Percentiles rank a stretch among this genome's conserved stretches.
phyloP scores from a whole-genome alignment of 2,797 vertebrate species.

The Amblyopsis hoosieri region DNA sequence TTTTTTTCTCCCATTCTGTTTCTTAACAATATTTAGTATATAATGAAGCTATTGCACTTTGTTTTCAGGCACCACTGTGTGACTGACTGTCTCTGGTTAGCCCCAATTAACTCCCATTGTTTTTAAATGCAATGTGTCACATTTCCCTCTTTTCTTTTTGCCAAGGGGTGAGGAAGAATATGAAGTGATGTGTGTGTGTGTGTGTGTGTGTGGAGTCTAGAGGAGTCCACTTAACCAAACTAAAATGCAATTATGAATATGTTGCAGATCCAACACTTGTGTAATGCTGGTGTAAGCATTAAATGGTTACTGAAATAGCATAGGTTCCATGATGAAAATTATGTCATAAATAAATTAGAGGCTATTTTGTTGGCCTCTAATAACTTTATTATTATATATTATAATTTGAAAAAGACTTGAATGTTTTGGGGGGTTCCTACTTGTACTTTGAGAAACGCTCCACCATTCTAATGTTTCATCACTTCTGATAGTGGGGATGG shows the following conservation, averaged over 20 bases:
- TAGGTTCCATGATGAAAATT: background rate
- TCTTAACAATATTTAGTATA: conserved; percentile 20
- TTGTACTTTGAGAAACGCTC: too few relatives aligned
- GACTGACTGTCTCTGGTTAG: conserved; percentile 26
- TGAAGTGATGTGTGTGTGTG: conserved; percentile 8
- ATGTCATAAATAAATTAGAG: conserved; percentile 9
- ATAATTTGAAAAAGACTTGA: too few relatives aligned
- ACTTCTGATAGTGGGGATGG: too few relatives aligned
- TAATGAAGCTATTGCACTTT: conserved; percentile 63
- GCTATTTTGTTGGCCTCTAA: too few relatives aligned
- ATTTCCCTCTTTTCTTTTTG: background rate
- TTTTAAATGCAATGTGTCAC: background rate
- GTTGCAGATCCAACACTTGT: background rate
- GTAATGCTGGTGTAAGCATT: background rate
- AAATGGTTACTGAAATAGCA: conserved; percentile 38
- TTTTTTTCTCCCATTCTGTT: conserved; percentile 10
- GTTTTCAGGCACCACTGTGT: conserved; percentile 25
- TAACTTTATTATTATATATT: background rate
- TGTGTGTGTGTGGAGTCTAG: conserved; percentile 14
- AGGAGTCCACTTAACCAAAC: conserved; percentile 10
- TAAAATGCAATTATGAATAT: background rate
- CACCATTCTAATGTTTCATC: too few relatives aligned
- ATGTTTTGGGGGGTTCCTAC: too few relatives aligned
- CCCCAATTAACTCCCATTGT: conserved; percentile 32
- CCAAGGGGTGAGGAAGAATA: background rate